Evolutionary conservation across 1,140 invertebrate species (phyloP).

Genomic region (Bombus pyrosoma): DNA sequence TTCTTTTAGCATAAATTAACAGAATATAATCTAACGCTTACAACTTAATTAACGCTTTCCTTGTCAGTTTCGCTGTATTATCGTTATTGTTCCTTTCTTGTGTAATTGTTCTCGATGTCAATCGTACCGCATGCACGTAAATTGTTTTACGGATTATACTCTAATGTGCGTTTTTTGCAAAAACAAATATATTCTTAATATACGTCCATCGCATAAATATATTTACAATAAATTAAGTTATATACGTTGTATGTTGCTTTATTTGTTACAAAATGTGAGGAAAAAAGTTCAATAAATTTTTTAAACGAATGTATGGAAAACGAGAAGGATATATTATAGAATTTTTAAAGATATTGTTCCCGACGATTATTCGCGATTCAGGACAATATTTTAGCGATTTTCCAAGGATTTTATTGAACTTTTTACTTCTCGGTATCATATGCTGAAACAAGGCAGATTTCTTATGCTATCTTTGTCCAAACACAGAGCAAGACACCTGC

Average conservation of each 20-base stretch:
- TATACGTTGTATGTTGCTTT: background rate
- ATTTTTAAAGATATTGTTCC: background rate
- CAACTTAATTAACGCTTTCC: background rate
- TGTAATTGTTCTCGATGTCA: background rate
- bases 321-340: background rate
- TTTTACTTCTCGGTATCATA: background rate
- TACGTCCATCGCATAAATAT: background rate
- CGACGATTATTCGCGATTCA: background rate
- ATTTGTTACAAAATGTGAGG: background rate
- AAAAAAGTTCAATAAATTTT: background rate
- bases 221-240: background rate
- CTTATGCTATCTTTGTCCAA: constrained; percentile 21
- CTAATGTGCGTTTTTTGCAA: background rate
- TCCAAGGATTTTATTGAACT: background rate
- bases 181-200: background rate
- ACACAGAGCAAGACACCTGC: constrained; percentile 88
- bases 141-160: background rate
- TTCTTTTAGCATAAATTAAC: too few species aligned
- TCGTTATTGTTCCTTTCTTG: background rate
- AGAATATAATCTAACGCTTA: background rate
- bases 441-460: background rate
- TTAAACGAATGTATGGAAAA: background rate
- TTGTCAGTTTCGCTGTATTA: background rate
- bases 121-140: background rate
- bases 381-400: background rate